Conservation (phyloP, 2,888 invertebrate species). For the Lasioglossum leucozonium region DNA sequence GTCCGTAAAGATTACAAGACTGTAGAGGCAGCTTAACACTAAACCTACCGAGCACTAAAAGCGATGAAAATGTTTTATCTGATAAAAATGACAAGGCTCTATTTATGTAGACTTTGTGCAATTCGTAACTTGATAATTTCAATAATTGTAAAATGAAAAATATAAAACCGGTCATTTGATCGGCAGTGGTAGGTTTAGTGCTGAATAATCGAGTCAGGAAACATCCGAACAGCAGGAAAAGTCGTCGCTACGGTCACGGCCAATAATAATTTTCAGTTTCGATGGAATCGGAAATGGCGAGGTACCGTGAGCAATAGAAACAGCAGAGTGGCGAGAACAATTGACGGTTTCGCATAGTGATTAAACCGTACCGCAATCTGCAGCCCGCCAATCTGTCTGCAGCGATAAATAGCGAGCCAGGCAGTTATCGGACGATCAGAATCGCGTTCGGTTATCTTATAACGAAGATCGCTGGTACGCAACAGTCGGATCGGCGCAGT, state of each 20-base stretch:
- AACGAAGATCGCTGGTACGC: constrained; percentile 6
- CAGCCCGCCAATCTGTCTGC: not conserved
- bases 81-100: no score
- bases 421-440: constrained; percentile 5
- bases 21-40: no score
- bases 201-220: no score
- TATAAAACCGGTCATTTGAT: no score
- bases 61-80: no score
- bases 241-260: not conserved
- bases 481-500: not conserved
- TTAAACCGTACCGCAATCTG: not conserved
- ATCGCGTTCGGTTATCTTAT: not conserved
- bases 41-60: no score
- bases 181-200: no score
- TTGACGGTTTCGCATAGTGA: not conserved
- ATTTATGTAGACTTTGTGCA: no score
- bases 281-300: not conserved
- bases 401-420: not conserved
- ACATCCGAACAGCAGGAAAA: no score
- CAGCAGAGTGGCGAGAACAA: not conserved
- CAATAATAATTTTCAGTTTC: not conserved
- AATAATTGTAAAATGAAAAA: no score
- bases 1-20: no score
- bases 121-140: no score
- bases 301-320: not conserved